Conservation (phyloP, 2,113 vertebrate genomes). For the Telmatochromis sp. region DNA sequence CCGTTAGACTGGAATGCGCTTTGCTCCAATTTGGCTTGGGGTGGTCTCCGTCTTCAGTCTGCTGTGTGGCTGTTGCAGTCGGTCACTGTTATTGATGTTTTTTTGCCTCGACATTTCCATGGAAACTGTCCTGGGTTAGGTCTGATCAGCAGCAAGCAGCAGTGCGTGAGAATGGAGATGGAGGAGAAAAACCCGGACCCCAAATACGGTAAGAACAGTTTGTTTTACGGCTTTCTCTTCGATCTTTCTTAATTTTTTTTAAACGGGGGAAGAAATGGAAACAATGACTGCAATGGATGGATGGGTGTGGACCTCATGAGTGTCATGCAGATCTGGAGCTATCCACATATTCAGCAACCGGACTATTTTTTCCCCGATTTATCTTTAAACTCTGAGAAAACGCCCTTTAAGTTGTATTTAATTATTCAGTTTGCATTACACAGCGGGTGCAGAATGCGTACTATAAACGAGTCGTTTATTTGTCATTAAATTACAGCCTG, state of each 20-base stretch:
- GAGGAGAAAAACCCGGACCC: slow-evolving; percentile 61
- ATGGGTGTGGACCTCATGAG: slow-evolving; percentile 64
- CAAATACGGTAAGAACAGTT: slow-evolving; percentile 62
- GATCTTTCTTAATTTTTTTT: not conserved
- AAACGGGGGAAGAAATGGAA: slow-evolving; percentile 42
- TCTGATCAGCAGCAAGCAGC: slow-evolving; percentile 5
- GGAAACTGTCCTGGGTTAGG: slow-evolving; percentile 43
- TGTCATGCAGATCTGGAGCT: slow-evolving; percentile 8
- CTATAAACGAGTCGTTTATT: not conserved
- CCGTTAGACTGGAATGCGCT: not conserved
- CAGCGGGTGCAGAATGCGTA: not conserved
- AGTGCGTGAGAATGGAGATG: slow-evolving; percentile 51
- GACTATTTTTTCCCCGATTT: not conserved
- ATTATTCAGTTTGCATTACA: not conserved
- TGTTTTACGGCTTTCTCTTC: not conserved
- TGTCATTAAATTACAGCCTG: not conserved
- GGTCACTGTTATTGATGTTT: slow-evolving; percentile 10
- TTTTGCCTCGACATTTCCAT: slow-evolving; percentile 48
- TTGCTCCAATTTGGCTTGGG: not conserved
- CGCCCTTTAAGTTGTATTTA: not conserved
- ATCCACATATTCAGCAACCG: not conserved
- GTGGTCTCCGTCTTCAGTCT: not conserved
- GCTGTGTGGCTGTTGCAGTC: not conserved
- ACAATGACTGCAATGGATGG: slow-evolving; percentile 60
- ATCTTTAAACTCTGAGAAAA: not conserved